Conservation (phyloP, 2,888 invertebrate genomes). For the Cyclophora punctaria region DNA sequence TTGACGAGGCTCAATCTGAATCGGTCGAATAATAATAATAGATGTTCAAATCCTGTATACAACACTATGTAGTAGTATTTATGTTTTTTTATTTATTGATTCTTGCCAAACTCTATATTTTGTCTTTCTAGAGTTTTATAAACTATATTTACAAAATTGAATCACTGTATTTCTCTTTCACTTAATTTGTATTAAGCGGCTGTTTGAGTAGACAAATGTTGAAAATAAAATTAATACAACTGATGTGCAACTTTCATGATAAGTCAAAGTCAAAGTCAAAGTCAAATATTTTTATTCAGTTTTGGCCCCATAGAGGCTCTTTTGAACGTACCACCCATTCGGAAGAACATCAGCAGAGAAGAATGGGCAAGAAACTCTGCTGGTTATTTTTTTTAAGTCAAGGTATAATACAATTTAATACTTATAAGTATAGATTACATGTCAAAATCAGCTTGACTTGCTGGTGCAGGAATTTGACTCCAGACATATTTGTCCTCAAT, state of each 20-base stretch:
- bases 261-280: no score
- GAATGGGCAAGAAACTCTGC: no score
- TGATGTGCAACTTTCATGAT: slow-evolving; percentile 66
- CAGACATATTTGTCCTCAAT: no score
- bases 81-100: slow-evolving; percentile 69
- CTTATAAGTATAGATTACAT: no score
- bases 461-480: no score
- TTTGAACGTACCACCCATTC: no score
- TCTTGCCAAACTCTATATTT: slow-evolving; percentile 75
- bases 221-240: slow-evolving; percentile 70
- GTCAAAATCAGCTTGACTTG: no score
- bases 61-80: slow-evolving; percentile 87
- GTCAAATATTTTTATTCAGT: no score
- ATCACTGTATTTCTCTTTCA: slow-evolving; percentile 70
- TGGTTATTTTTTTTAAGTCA: no score
- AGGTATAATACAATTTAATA: no score
- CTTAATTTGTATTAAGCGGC: slow-evolving; percentile 66
- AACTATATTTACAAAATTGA: slow-evolving; percentile 71
- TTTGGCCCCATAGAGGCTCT: no score
- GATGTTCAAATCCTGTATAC: slow-evolving; percentile 87
- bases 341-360: no score
- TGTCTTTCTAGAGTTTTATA: slow-evolving; percentile 74
- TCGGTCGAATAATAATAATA: slow-evolving; percentile 78
- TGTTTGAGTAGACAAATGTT: slow-evolving; percentile 67
- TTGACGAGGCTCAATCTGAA: slow-evolving; percentile 88